phyloP scores from a whole-genome alignment of 2,888 invertebrate species.

The Silvanus unidentatus region DNA sequence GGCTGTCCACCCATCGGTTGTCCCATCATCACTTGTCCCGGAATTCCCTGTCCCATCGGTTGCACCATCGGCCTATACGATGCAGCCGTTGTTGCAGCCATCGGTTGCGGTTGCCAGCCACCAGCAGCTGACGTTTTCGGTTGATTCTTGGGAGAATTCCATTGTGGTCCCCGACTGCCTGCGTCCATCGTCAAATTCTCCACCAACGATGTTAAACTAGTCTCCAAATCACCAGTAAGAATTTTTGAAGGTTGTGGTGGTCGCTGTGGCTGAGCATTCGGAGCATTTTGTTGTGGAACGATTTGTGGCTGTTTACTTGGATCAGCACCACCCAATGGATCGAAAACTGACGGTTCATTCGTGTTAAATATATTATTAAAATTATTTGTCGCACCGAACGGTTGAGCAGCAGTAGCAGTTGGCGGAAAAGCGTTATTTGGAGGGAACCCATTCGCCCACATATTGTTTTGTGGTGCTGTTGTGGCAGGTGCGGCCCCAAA shows the following conservation, averaged over 20 bases:
- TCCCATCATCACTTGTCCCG: constrained; percentile 16
- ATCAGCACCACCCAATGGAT: constrained; percentile 54
- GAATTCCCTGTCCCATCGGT: constrained; percentile 22
- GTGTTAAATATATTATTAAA: constrained; percentile 48
- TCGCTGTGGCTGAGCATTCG: constrained; percentile 26
- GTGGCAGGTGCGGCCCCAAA: constrained; percentile 27
- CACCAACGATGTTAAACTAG: constrained; percentile 86
- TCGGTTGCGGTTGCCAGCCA: constrained; percentile 80
- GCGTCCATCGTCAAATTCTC: constrained; percentile 85
- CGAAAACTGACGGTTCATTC: constrained; percentile 51
- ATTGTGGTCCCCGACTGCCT: constrained; percentile 62
- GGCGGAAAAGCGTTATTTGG: constrained; percentile 20
- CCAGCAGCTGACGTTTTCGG: constrained; percentile 65
- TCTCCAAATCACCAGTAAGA: constrained; percentile 88
- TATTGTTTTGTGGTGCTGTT: constrained; percentile 31
- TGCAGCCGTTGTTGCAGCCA: constrained; percentile 80
- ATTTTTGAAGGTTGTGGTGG: constrained; percentile 51
- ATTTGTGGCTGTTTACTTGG: constrained; percentile 27
- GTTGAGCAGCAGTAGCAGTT: constrained; percentile 17
- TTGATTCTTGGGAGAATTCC: constrained; percentile 68
- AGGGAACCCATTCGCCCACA: constrained; percentile 40
- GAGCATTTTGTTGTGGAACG: constrained; percentile 54
- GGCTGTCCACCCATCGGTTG: constrained; percentile 31
- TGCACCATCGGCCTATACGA: constrained; percentile 75
- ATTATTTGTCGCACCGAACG: constrained; percentile 38